Evolutionary conservation across 2,888 invertebrate genomes (phyloP).

Genomic region (Tipula vernalis): DNA sequence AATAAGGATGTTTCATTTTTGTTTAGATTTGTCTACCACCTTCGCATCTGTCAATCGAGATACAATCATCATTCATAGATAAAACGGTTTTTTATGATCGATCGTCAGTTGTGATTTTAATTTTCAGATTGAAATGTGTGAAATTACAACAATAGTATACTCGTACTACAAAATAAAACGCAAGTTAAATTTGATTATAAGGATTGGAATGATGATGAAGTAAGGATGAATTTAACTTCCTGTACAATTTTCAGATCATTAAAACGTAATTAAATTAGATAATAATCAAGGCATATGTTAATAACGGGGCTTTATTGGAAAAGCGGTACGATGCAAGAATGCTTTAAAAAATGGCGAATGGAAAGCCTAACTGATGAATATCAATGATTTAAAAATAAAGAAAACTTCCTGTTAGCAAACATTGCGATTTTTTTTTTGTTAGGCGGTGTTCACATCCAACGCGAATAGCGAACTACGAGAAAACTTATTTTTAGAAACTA

Average conservation of each 20-base stretch:
- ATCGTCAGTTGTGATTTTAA: neutral
- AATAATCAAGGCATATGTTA: neutral
- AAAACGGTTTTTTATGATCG: neutral
- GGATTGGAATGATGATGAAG: neutral
- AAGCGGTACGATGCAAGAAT: too few species aligned
- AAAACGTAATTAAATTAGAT: neutral
- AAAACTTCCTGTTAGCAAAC: too few species aligned
- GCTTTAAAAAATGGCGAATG: too few species aligned
- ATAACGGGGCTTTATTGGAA: neutral
- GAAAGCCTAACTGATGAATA: too few species aligned
- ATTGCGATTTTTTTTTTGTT: too few species aligned
- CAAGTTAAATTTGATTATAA: neutral
- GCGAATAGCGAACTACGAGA: too few species aligned
- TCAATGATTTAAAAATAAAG: too few species aligned
- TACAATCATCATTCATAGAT: neutral
- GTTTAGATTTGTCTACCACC: neutral
- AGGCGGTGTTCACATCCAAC: too few species aligned
- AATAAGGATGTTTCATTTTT: conserved; percentile 1
- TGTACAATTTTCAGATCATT: neutral
- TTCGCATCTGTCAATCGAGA: neutral
- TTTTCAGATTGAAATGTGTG: neutral
- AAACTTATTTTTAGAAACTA: too few species aligned
- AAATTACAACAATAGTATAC: neutral
- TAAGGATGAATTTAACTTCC: neutral
- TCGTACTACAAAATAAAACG: neutral